These are phyloP conservation scores for Parnassius apollo DNA, from an alignment of 2,888 invertebrate genomes.

Conservation along the genomic window DNA sequence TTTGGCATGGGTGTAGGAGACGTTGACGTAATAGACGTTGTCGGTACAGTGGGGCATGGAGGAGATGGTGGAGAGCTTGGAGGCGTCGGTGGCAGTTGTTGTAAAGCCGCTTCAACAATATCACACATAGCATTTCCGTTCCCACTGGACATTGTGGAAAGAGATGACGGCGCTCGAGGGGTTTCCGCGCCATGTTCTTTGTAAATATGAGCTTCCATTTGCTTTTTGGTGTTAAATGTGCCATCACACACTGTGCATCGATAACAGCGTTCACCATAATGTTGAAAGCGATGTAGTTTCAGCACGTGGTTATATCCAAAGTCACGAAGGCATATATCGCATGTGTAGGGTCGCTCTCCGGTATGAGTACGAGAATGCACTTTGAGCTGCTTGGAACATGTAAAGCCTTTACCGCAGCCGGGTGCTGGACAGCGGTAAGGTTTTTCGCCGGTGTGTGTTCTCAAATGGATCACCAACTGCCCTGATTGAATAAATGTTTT, in stretches of 20 bases:
- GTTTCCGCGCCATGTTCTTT: constrained; percentile 79
- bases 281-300: constrained; percentile 93
- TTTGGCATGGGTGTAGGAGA: constrained; percentile 57
- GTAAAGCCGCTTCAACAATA: constrained; percentile 69
- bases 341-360: constrained; percentile 94
- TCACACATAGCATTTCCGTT: constrained; percentile 71
- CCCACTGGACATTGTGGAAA: constrained; percentile 47
- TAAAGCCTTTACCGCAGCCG: constrained; percentile 94
- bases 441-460: constrained; percentile 92
- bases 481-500: constrained; percentile 96
- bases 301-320: constrained; percentile 96
- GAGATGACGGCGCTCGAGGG: constrained; percentile 59
- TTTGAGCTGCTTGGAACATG: constrained; percentile 94
- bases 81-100: constrained; percentile 79
- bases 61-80: constrained; percentile 79
- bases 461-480: constrained; percentile 93
- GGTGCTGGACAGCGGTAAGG: constrained; percentile 90
- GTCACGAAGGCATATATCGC: constrained; percentile 94
- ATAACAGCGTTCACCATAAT: constrained; percentile 95
- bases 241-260: constrained; percentile 95
- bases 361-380: constrained; percentile 95
- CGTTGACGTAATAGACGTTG: constrained; percentile 36
- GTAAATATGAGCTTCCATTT: constrained; percentile 92
- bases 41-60: constrained; percentile 61
- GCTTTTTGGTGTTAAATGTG: constrained; percentile 94